Evolutionary conservation across 2,113 vertebrate genomes (phyloP).

Genomic region (Brienomyrus brachyistius): DNA sequence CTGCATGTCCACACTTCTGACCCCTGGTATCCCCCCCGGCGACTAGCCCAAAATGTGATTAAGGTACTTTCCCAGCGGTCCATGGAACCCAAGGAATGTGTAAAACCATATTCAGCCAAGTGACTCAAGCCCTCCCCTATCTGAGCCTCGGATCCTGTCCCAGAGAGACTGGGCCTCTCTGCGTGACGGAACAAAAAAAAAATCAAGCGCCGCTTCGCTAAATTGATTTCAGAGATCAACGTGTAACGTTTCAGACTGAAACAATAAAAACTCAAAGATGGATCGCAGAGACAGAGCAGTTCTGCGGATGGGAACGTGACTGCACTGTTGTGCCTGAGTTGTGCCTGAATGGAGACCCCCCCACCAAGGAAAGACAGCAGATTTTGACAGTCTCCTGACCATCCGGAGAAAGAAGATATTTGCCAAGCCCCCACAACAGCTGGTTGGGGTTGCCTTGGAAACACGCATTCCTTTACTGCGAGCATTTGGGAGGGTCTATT

Average conservation of each 20-base stretch:
- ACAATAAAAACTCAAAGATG: background rate
- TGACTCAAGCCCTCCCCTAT: background rate
- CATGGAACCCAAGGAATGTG: background rate
- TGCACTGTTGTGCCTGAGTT: background rate
- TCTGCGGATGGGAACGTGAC: background rate
- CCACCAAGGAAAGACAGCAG: background rate
- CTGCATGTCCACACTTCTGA: background rate
- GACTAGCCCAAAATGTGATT: conserved; percentile 9
- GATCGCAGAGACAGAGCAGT: background rate
- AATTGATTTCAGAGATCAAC: background rate
- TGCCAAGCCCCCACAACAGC: conserved; percentile 49
- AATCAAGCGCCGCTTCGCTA: background rate
- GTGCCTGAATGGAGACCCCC: background rate
- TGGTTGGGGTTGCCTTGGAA: conserved; percentile 63
- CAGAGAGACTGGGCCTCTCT: background rate
- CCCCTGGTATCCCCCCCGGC: background rate
- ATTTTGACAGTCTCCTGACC: background rate
- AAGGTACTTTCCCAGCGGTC: background rate
- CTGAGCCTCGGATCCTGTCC: background rate
- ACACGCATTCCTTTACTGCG: conserved; percentile 75
- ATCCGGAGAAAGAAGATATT: conserved; percentile 30
- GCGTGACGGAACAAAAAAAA: background rate
- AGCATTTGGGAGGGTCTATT: conserved; percentile 60
- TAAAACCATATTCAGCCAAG: background rate
- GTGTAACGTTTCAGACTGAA: background rate